Evolutionary conservation across 2,888 invertebrate genomes (phyloP).

Genomic region (Catocala fraxini): DNA sequence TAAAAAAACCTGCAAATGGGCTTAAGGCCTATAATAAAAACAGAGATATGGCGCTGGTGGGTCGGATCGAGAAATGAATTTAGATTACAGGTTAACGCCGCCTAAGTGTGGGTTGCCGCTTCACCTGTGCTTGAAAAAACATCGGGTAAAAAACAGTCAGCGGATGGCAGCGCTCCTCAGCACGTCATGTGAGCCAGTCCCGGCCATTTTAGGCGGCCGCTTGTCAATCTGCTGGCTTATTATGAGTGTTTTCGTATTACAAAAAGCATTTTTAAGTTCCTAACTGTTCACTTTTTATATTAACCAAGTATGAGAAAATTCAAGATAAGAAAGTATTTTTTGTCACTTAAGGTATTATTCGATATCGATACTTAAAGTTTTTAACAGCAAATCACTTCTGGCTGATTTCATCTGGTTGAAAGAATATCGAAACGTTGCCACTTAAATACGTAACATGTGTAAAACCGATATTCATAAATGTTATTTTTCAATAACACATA

Average conservation of each 20-base stretch:
- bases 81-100: conserved; percentile 88
- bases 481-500: conserved; percentile 50
- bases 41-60: conserved; percentile 83
- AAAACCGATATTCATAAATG: conserved; percentile 42
- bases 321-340: conserved; percentile 47
- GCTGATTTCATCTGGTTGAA: conserved; percentile 15
- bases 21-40: conserved; percentile 85
- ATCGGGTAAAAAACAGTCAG: conserved; percentile 65
- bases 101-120: conserved; percentile 83
- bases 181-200: conserved; percentile 61
- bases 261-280: conserved; percentile 65
- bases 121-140: conserved; percentile 85
- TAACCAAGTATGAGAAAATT: conserved; percentile 60
- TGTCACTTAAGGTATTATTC: conserved; percentile 36
- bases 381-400: conserved; percentile 26
- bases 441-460: conserved; percentile 39
- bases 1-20: conserved; percentile 86
- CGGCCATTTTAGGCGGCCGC: conserved; percentile 66
- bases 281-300: conserved; percentile 63
- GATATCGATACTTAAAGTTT: conserved; percentile 28
- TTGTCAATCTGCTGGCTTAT: conserved; percentile 69
- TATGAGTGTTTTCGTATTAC: conserved; percentile 67
- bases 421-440: conserved; percentile 23
- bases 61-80: conserved; percentile 87
- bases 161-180: conserved; percentile 57